Evolutionary conservation across 2,797 vertebrate genomes (phyloP), one percentile per base, ranked within the genome.

Genomic region (Coreius guichenoti): DNA sequence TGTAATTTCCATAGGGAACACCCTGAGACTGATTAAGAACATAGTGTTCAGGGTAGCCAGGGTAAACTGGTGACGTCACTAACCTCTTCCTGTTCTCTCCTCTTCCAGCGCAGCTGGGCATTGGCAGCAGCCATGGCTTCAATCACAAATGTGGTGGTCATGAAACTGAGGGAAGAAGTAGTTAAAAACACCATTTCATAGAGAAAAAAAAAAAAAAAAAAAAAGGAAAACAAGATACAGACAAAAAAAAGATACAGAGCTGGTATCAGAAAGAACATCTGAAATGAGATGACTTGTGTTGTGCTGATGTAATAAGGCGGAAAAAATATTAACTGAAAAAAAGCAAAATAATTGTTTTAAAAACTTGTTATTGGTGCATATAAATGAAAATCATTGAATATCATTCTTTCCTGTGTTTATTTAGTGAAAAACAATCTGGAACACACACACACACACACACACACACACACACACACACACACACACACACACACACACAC

Each of bases 111-210:
- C 84, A 99, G 94, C 90, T 97, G 97, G 68, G 98, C 98, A 0
- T 99, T 99, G 84, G 98, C 98, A 4, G 97, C 96, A 9, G 98
- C 98, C 98, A 99, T 99, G 83, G 98, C 97, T 93, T 99, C 98
- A 23, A 99, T 96, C 91, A 99, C 96, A 51, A 99, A 99, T 1
- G 98, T 99, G 0, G 98, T 99, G 0, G 98, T 99, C 96, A 99
- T 96, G 82, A 98, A 99, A 92, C 98, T 61, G 67, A 80, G 12
- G 61, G 19, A 14, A 84, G 82, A 56, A 81, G 7, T n/a, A 77
- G 36, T 17, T 63, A 7, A 5, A 56, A 33, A 68, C 14, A 67
- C 19, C 2, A 80, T 12, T 31, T 45, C 17, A 63, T 16, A 16
- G 19, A 7, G 8, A 23, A 5, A 17, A 17, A 49, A 21, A 9